Evolutionary conservation across 2,888 invertebrate species (phyloP), one percentile per base, ranked within the genome.

Genomic region (Euzophera pinguis): DNA sequence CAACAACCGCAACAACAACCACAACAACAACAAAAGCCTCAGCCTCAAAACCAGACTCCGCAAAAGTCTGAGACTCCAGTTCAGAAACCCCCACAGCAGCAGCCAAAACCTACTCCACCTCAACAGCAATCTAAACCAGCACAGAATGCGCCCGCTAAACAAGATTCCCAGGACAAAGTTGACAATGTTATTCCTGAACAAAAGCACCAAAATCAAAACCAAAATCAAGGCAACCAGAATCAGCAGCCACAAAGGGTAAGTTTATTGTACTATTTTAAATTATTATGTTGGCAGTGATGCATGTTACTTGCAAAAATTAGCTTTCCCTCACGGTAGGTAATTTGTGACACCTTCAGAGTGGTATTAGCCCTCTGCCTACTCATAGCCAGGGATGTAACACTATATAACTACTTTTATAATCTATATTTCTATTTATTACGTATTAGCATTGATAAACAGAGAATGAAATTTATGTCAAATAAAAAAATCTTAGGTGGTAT

Each of bases 161-260:
- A 55, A 29, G 74, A 72, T 6, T 62, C 79, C 1, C 69, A 74
- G 52, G 85, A 86, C 52, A 75, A 73, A 55, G 78, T 81, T 56
- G 85, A 85, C 59, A 82, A 83, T 53, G 67, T 72, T 55, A 56
- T 63, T 13, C 65, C 65, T 62, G 67, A 68, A 58, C 50, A 38
- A 39, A 53, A 78, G 51, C 75, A 64, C 50, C 71, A 70, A 55
- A 65, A 64, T 37, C 67, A 66, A 17, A 68, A 59, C 47, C 54
- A 48, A 22, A 50, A 50, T 42, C 41, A 27, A 27, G 22, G 55
- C 14, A 68, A 71, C 55, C 73, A 71, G 55, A 76, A 71, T 50
- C 73, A 72, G 54, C 78, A 65, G 50, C 75, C 73, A 57, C 75
- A 73, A 56, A 75, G 75, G 67, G 73, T 74, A 57, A 47, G 52